Conservation (phyloP, 2,797 vertebrate species). For the Channallabes apus region DNA sequence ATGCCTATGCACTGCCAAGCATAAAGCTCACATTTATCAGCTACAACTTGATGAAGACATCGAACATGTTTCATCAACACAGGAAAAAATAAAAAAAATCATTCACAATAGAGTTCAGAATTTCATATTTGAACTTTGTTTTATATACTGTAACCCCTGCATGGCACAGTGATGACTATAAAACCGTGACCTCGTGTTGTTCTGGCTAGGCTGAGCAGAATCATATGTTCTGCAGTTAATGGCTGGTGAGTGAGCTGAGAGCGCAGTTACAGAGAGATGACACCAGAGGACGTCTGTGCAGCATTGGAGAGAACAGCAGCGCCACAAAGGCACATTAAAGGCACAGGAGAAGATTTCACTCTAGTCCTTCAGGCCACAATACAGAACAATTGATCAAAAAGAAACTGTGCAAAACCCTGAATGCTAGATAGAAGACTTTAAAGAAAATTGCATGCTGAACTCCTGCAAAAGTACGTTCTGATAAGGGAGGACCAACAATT, state of each 20-base stretch:
- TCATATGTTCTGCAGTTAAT: slow-evolving; percentile 2
- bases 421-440: slow-evolving; percentile 27
- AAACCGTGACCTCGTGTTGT: neutral
- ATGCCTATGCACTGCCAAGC: slow-evolving; percentile 23
- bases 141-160: neutral
- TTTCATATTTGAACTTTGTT: neutral
- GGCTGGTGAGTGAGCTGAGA: slow-evolving; percentile 15
- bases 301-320: slow-evolving; percentile 25
- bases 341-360: slow-evolving; percentile 48
- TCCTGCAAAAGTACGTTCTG: slow-evolving; percentile 14
- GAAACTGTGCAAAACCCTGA: slow-evolving; percentile 26
- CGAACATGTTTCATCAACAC: slow-evolving; percentile 24
- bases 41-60: slow-evolving; percentile 48
- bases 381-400: slow-evolving; percentile 30
- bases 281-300: slow-evolving; percentile 68
- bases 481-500: neutral
- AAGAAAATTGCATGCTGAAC: neutral
- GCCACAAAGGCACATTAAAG: slow-evolving; percentile 48
- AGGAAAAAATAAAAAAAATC: slow-evolving; percentile 27
- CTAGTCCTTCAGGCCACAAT: neutral
- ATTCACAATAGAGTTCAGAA: slow-evolving; percentile 42
- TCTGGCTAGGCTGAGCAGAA: slow-evolving; percentile 17
- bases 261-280: slow-evolving; percentile 46
- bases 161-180: slow-evolving; percentile 21
- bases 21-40: slow-evolving; percentile 32